Percentiles rank a stretch among this genome's conserved stretches.
Evolutionary conservation across 1,140 invertebrate genomes (phyloP).

Genomic region (Rhyacophila brunnea): DNA sequence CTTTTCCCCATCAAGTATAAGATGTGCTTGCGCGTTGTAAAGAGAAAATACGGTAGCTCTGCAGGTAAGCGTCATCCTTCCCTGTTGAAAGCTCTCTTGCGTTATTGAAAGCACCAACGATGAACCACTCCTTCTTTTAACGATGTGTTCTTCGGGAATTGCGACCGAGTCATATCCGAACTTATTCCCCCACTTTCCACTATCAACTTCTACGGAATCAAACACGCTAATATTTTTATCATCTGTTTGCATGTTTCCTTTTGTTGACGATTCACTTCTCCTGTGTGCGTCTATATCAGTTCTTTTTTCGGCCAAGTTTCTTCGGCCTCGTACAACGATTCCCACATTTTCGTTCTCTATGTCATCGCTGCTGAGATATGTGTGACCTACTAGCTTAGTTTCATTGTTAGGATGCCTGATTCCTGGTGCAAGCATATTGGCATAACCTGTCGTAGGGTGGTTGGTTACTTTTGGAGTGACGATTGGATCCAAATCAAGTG

Average conservation of each 20-base stretch:
- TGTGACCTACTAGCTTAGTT: constrained; percentile 14
- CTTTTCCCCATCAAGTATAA: constrained; percentile 65
- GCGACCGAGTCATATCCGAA: background rate
- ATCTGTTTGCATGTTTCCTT: constrained; percentile 3
- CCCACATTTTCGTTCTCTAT: constrained; percentile 4
- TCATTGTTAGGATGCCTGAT: constrained; percentile 7
- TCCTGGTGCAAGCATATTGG: background rate
- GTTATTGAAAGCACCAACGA: constrained; percentile 31
- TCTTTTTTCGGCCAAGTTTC: constrained; percentile 6
- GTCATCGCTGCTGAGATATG: constrained; percentile 1
- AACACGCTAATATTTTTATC: background rate
- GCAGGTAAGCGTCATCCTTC: constrained; percentile 62
- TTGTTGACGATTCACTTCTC: background rate
- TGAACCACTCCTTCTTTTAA: constrained; percentile 23
- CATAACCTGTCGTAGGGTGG: background rate
- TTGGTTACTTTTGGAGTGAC: constrained; percentile 6
- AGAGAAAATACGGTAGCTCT: constrained; percentile 63
- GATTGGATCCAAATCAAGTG: constrained; percentile 17
- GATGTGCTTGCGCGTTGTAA: constrained; percentile 57
- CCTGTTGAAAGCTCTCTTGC: constrained; percentile 59
- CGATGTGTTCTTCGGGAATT: constrained; percentile 2
- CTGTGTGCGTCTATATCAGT: background rate
- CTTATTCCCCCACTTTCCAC: background rate
- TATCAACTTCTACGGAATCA: constrained; percentile 2
- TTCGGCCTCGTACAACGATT: constrained; percentile 6